Base-by-base conservation (phyloP, 2,888 invertebrate genomes). In the Drosophila mimetica region DNA sequence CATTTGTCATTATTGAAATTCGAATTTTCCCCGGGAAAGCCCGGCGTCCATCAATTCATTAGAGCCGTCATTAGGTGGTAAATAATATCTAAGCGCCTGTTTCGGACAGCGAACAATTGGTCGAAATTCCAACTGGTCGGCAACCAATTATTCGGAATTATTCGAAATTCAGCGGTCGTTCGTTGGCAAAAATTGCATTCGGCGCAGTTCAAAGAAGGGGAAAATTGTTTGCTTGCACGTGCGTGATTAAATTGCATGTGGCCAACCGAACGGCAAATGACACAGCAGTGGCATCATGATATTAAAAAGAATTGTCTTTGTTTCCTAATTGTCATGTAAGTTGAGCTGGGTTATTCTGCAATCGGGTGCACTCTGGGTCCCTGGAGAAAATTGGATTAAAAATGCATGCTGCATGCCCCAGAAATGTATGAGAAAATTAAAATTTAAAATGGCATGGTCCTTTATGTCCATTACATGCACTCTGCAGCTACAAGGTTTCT, bases 41-140 rank as follows among this genome's bases (percentile, higher is more conserved):
- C 6, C 6, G 3, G 22, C 14, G 36, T 64, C 28, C 25, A 64
- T 64, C 36, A 67, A 36, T 36, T 53, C 20, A 69, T 67, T 69
- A 42, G 34, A 11, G 8, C 0, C n/a, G 8, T 36, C 64, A 37
- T 46, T 64, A 63, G 64, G 44, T 39, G 37, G 60, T 8, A 64
- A 60, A 32, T 32, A 34, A 46, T 36, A 14, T 30, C 30, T 13
- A 4, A 32, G 11, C 18, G 20, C 14, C 20, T 18, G 36, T 39
- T 51, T 25, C 16, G 34, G 53, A 30, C 28, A 8, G 70, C 42
- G 20, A 42, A 69, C 42, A 64, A 44, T 69, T 42, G 30, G 42
- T n/a, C 13, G 1, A 2, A n/a, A 30, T 36, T 22, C 36, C 14
- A 20, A 42, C 42, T 36, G 9, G 11, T 14, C n/a, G 34, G 2